A percentile compares a stretch with the other conserved stretches of the same genome.
Evolutionary conservation across 2,113 vertebrate species (phyloP).

Genomic region (Hippocampus barbouri): DNA sequence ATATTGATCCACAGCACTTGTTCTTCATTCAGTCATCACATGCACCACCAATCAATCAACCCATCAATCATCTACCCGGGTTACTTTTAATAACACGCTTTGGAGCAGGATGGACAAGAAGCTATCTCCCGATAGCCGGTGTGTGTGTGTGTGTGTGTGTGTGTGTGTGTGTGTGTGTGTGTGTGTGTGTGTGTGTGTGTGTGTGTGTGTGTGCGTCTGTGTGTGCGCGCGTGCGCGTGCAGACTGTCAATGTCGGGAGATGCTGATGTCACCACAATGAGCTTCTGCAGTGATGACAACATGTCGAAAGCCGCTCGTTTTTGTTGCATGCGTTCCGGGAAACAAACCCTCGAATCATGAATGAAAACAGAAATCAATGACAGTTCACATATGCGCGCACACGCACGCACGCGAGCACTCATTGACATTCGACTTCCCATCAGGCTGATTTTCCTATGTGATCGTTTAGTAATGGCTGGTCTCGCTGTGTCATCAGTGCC

Average conservation of each 20-base stretch:
- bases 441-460: background rate
- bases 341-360: background rate
- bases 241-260: conserved; percentile 42
- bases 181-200: conserved; percentile 25
- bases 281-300: conserved; percentile 43
- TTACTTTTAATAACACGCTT: background rate
- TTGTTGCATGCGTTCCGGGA: background rate
- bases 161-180: conserved; percentile 29
- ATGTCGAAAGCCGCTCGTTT: conserved; percentile 11
- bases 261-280: conserved; percentile 51
- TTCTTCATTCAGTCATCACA: background rate
- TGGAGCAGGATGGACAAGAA: background rate
- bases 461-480: background rate
- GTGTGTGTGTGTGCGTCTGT: conserved; percentile 22
- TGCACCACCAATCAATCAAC: background rate
- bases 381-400: background rate
- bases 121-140: background rate
- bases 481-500: background rate
- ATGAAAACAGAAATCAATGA: background rate
- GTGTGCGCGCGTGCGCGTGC: conserved; percentile 26
- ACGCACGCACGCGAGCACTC: background rate
- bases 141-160: conserved; percentile 7
- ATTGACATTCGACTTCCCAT: background rate
- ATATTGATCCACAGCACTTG: background rate
- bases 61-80: background rate